Evolutionary conservation across 2,888 invertebrate species (phyloP).

Genomic region (Rutpela maculata): DNA sequence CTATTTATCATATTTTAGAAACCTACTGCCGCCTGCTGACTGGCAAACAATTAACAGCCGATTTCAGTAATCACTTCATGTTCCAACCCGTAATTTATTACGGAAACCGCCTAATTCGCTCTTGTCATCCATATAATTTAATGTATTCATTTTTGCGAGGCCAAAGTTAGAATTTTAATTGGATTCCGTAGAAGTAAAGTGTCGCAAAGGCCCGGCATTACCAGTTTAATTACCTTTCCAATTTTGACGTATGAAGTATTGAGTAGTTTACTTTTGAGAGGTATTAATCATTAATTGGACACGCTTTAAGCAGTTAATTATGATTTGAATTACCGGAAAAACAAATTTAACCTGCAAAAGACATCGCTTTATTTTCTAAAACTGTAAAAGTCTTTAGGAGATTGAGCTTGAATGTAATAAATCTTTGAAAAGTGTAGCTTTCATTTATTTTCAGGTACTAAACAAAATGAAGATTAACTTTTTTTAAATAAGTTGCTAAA

Average conservation of each 20-base stretch:
- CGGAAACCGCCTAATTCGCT: slow-evolving; percentile 43
- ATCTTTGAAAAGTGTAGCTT: no score
- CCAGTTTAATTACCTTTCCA: slow-evolving; percentile 21
- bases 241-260: not conserved
- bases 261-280: not conserved
- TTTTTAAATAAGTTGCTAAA: no score
- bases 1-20: slow-evolving; percentile 51
- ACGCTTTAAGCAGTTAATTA: not conserved
- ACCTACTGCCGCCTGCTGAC: slow-evolving; percentile 41
- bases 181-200: slow-evolving; percentile 21
- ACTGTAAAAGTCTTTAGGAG: no score
- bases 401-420: no score
- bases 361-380: no score
- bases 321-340: not conserved
- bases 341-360: not conserved
- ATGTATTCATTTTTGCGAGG: slow-evolving; percentile 48
- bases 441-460: no score
- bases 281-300: slow-evolving; percentile 1
- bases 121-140: slow-evolving; percentile 49
- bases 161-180: slow-evolving; percentile 40
- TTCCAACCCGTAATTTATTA: slow-evolving; percentile 45
- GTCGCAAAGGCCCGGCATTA: not conserved
- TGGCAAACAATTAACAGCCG: slow-evolving; percentile 56
- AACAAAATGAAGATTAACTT: no score
- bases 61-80: slow-evolving; percentile 56